These are phyloP conservation scores for Pterois miles DNA, from an alignment of 2,797 vertebrate genomes.

Conservation along the genomic window DNA sequence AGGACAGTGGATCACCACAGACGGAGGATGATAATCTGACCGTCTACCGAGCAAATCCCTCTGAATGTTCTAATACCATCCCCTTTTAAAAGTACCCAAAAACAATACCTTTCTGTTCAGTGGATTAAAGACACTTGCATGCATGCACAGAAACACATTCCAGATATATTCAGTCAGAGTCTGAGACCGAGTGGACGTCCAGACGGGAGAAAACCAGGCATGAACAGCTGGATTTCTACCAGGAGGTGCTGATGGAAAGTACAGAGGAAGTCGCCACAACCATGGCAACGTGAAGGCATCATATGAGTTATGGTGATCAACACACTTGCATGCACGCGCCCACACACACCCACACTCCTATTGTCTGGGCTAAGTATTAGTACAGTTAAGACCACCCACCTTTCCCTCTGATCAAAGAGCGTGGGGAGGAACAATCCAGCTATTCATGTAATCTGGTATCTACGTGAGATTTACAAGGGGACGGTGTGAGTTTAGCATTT, in stretches of 20 bases:
- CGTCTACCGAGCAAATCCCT: slow-evolving; percentile 15
- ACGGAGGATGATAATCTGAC: neutral
- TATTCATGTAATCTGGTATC: slow-evolving; percentile 72
- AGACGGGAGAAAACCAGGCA: slow-evolving; percentile 16
- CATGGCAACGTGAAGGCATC: slow-evolving; percentile 44
- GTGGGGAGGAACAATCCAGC: slow-evolving; percentile 59
- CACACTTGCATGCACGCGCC: neutral
- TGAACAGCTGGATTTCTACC: slow-evolving; percentile 28
- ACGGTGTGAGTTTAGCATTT: slow-evolving; percentile 52
- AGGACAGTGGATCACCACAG: slow-evolving; percentile 20
- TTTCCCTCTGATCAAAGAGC: slow-evolving; percentile 71
- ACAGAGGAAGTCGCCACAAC: slow-evolving; percentile 37
- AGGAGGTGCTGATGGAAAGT: slow-evolving; percentile 15
- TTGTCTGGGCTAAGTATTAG: slow-evolving; percentile 68
- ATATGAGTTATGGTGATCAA: slow-evolving; percentile 42
- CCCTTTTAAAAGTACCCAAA: neutral
- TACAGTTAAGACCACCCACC: slow-evolving; percentile 79
- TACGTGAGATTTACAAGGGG: slow-evolving; percentile 56
- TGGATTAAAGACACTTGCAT: slow-evolving; percentile 41
- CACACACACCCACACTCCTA: slow-evolving; percentile 33
- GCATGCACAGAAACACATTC: slow-evolving; percentile 39
- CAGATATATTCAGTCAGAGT: slow-evolving; percentile 30
- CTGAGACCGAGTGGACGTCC: slow-evolving; percentile 9
- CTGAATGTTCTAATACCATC: slow-evolving; percentile 1
- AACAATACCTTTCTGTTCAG: slow-evolving; percentile 51